Conservation (phyloP, 2,797 vertebrate species). For the Oreortyx pictus region DNA sequence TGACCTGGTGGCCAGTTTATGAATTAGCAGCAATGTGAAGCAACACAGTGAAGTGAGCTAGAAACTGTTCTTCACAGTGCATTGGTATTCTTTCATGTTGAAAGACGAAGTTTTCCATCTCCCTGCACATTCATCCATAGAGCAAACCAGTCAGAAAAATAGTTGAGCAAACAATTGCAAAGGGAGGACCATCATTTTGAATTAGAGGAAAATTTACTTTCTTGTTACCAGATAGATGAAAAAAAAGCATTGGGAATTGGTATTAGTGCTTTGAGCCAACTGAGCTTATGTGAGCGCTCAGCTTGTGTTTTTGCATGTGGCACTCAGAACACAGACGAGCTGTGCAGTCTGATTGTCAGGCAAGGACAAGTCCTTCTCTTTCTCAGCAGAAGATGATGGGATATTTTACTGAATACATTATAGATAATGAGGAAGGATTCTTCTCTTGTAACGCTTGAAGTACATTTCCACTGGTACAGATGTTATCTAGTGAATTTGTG, state of each 20-base stretch:
- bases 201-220: slow-evolving; percentile 16
- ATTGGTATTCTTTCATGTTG: slow-evolving; percentile 56
- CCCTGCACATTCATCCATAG: slow-evolving; percentile 36
- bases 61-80: slow-evolving; percentile 46
- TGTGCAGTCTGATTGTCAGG: neutral
- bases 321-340: neutral
- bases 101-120: slow-evolving; percentile 66
- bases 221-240: neutral
- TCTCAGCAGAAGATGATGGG: neutral
- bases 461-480: neutral
- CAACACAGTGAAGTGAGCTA: slow-evolving; percentile 22
- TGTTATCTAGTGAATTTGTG: neutral
- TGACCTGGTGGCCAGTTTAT: slow-evolving; percentile 20
- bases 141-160: slow-evolving; percentile 43
- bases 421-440: neutral
- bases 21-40: slow-evolving; percentile 22
- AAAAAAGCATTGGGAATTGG: neutral
- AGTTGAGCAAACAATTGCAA: slow-evolving; percentile 27
- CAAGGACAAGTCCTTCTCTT: neutral
- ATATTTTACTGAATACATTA: neutral
- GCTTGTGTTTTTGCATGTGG: neutral
- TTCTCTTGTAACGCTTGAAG: neutral
- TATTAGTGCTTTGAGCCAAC: neutral
- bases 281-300: neutral
- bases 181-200: neutral